Percentiles rank a stretch among this genome's conserved stretches.
Evolutionary conservation across 2,888 invertebrate genomes (phyloP).

Genomic region (Eilema depressum): DNA sequence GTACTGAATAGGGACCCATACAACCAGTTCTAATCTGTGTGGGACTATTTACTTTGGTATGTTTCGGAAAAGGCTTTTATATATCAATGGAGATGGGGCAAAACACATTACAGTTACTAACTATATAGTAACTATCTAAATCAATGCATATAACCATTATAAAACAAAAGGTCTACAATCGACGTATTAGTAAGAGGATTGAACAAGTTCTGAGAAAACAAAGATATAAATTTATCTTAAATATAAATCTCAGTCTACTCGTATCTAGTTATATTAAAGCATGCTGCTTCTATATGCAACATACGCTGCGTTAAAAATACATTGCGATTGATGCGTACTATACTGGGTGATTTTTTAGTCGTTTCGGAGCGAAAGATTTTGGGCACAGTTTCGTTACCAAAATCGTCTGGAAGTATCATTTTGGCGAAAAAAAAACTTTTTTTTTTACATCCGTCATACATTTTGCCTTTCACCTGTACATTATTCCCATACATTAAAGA

Average conservation of each 20-base stretch:
- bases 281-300: neutral
- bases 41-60: neutral
- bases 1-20: slow-evolving; percentile 11
- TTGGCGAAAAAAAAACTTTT: too few relatives aligned
- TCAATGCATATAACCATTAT: too few relatives aligned
- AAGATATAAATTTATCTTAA: neutral
- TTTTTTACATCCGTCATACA: too few relatives aligned
- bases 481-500: too few relatives aligned
- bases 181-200: neutral
- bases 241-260: neutral
- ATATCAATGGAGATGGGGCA: neutral
- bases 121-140: too few relatives aligned
- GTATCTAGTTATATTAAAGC: neutral
- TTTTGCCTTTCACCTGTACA: too few relatives aligned
- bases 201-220: neutral
- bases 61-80: neutral
- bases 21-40: slow-evolving; percentile 16
- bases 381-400: too few relatives aligned
- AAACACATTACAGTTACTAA: neutral
- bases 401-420: too few relatives aligned
- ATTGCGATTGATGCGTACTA: neutral
- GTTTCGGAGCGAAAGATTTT: too few relatives aligned
- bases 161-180: too few relatives aligned
- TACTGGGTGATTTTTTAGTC: too few relatives aligned
- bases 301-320: neutral